These are phyloP conservation scores for Cinclus cinclus DNA, from an alignment of 2,113 vertebrate species.

Conservation along the genomic window DNA sequence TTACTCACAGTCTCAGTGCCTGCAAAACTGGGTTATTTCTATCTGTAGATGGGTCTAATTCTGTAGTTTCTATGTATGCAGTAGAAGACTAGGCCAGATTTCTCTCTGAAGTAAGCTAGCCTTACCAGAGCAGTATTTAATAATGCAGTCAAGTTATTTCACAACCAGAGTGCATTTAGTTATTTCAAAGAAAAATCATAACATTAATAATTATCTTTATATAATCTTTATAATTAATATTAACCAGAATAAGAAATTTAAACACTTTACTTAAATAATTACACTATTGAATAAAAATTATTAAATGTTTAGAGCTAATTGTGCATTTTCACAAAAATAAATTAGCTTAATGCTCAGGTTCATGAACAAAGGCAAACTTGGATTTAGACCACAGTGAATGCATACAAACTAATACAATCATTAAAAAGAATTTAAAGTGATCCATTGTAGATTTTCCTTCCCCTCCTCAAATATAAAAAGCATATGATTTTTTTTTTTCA, in stretches of 20 bases:
- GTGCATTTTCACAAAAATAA: neutral
- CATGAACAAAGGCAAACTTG: neutral
- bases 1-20: neutral
- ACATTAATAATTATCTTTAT: neutral
- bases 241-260: neutral
- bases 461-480: slow-evolving; percentile 1
- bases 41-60: neutral
- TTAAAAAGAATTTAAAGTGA: neutral
- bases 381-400: neutral
- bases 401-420: neutral
- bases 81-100: neutral
- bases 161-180: neutral
- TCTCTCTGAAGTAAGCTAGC: neutral
- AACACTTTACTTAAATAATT: neutral
- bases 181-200: neutral
- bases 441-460: neutral
- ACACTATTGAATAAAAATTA: neutral
- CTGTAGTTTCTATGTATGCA: neutral
- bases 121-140: neutral
- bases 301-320: neutral
- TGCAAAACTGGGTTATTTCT: neutral
- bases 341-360: neutral
- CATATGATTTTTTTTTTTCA: neutral
- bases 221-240: neutral
- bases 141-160: neutral